Evolutionary conservation across 2,113 vertebrate species (phyloP).

Genomic region (Cyanoderma ruficeps): DNA sequence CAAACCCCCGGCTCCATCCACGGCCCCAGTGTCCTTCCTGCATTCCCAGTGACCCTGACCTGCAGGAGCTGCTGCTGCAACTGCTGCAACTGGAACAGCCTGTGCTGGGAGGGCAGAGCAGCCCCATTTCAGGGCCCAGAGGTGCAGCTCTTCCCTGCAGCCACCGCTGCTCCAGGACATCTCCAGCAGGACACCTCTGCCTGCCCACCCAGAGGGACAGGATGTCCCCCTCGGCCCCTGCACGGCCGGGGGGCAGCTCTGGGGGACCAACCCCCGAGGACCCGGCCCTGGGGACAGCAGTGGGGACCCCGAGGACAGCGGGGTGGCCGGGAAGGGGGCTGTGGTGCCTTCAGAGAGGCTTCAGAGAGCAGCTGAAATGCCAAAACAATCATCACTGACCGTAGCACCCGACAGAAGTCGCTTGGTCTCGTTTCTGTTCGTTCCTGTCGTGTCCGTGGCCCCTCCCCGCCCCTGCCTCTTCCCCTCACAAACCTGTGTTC

Average conservation of each 20-base stretch:
- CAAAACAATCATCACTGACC: slow-evolving; percentile 11
- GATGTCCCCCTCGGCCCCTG: background rate
- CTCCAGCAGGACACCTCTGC: background rate
- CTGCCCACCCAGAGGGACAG: background rate
- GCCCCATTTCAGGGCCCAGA: fast-evolving
- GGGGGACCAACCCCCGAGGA: background rate
- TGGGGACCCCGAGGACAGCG: fast-evolving
- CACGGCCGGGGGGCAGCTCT: fast-evolving
- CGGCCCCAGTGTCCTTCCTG: fast-evolving
- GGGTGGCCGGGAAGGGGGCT: background rate
- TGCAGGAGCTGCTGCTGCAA: background rate
- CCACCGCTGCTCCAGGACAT: background rate
- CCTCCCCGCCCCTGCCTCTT: background rate
- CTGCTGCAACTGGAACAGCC: background rate
- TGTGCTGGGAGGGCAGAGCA: background rate
- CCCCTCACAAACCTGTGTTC: slow-evolving; percentile 41
- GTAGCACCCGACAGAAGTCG: background rate
- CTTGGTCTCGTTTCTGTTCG: background rate
- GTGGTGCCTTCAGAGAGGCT: background rate
- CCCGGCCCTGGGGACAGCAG: background rate
- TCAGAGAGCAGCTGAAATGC: slow-evolving; percentile 27
- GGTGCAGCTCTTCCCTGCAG: background rate
- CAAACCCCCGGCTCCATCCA: background rate
- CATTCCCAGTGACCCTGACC: fast-evolving
- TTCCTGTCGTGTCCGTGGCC: background rate